These are phyloP conservation scores for Mastigias papua DNA, from an alignment of 30 jellyfish, hydroid and myxozoan species.

Conservation along the genomic window DNA sequence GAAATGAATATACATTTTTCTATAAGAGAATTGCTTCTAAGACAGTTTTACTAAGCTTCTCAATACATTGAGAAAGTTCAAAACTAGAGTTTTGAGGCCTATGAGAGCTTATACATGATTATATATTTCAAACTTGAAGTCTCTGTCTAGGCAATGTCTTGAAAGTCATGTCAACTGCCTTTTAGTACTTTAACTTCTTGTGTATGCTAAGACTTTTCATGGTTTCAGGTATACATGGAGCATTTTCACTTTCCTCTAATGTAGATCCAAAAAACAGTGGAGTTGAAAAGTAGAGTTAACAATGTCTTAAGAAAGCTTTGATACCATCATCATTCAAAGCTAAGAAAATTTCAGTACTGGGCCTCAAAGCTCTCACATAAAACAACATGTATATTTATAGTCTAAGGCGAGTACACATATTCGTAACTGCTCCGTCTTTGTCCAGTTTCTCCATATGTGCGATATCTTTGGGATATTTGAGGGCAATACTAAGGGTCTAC, in stretches of 20 bases:
- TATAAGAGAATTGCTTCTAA: too few species aligned
- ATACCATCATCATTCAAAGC: background rate
- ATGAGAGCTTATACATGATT: background rate
- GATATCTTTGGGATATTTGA: constrained; percentile 32
- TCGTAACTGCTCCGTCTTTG: constrained; percentile 23
- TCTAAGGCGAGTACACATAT: background rate
- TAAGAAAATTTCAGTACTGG: background rate
- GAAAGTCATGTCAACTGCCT: too few species aligned
- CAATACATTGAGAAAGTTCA: background rate
- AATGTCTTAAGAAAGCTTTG: background rate
- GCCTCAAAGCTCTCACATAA: background rate
- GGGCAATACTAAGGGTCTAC: constrained; percentile 10
- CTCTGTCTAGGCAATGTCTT: too few species aligned
- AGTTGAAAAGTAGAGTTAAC: background rate
- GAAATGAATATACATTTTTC: too few species aligned
- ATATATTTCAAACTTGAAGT: background rate
- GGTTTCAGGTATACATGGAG: background rate
- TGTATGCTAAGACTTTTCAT: too few species aligned
- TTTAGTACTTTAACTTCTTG: too few species aligned
- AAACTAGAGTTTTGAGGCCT: background rate
- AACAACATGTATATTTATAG: background rate
- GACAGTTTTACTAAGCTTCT: background rate
- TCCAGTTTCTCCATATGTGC: constrained; percentile 57
- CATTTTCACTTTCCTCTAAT: background rate
- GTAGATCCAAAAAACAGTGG: background rate